Base-by-base conservation (phyloP, 53 echinoderm and acorn worm species). In the Henricia sp. region DNA sequence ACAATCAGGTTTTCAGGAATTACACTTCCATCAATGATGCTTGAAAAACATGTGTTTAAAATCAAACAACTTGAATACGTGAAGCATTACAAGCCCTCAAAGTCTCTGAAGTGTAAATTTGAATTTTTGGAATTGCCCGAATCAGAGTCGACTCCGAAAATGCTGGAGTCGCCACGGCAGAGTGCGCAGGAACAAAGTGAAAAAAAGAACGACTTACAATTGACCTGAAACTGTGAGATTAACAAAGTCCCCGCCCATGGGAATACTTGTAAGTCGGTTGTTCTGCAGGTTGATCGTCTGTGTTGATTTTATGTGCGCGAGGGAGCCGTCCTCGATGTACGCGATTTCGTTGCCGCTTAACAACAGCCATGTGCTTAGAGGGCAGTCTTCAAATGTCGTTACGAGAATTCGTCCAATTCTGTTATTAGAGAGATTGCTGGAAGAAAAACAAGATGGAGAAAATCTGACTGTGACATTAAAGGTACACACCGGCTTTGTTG, bases 281-380 rank as follows among this genome's bases (percentile, higher is more conserved):
- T 87, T 52, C 27, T 83, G n/a, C 19, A 96, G 84, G 38, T 87
- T 51, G 1, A 96, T 16, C 0, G 1, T 19, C 23, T 1, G 33
- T 1, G 58, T 51, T 20, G 85, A 52, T 0, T 82, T 87, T 6
- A 91, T 29, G 23, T 93, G 91, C 2, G 84, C 91, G 10, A 96
- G 88, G 19, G 96, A 72, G 23, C 96, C 96, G 52, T 96, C 93
- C 65, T 96, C 96, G 3, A 96, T 93, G 83, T 96, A 96, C 1
- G 96, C 96, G 20, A 96, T 89, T 82, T 96, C 96, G 39, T 96
- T 96, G 33, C 59, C 23, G 17, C 44, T 11, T 10, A 96, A 71
- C n/a, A 10, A 29, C 9, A 91, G 50, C 1, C 0, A 1, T 9
- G 24, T 28, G 0, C 72, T 24, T 1, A 96, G 76, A 14, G 93